A percentile compares a stretch with the other conserved stretches of the same genome.
Conservation (phyloP, 2,888 invertebrate genomes). For the Coleophora deauratella region DNA sequence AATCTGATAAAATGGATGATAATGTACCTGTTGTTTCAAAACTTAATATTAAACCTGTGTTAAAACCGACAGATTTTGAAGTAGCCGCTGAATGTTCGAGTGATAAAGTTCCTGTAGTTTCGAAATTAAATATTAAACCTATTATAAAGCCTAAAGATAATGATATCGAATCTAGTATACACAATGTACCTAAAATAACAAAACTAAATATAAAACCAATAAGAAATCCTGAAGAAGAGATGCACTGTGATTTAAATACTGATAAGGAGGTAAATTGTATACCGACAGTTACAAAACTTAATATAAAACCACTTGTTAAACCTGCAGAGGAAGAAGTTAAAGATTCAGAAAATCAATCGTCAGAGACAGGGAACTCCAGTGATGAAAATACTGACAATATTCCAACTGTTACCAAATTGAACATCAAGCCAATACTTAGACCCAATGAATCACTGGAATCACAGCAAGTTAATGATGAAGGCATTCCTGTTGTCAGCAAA, state of each 20-base stretch:
- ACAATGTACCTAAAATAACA: slow-evolving; percentile 66
- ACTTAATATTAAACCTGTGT: slow-evolving; percentile 62
- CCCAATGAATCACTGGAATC: slow-evolving; percentile 41
- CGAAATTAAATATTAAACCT: slow-evolving; percentile 74
- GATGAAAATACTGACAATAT: slow-evolving; percentile 62
- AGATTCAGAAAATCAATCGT: slow-evolving; percentile 61
- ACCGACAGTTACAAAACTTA: slow-evolving; percentile 68
- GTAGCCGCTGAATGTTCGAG: slow-evolving; percentile 43
- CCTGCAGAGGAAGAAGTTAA: slow-evolving; percentile 53
- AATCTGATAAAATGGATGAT: slow-evolving; percentile 25
- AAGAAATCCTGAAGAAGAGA: slow-evolving; percentile 60
- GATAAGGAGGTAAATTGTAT: slow-evolving; percentile 55
- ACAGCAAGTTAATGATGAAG: slow-evolving; percentile 32
- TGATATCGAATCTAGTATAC: slow-evolving; percentile 58
- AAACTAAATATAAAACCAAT: slow-evolving; percentile 73
- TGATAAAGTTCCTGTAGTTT: slow-evolving; percentile 66
- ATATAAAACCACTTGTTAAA: slow-evolving; percentile 73
- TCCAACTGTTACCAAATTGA: slow-evolving; percentile 69
- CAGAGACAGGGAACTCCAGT: slow-evolving; percentile 63
- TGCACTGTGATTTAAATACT: slow-evolving; percentile 60
- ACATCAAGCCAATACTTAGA: slow-evolving; percentile 72
- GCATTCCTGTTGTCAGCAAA: slow-evolving; percentile 56
- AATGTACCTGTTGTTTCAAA: slow-evolving; percentile 58
- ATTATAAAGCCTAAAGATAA: slow-evolving; percentile 63
- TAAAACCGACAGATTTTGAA: slow-evolving; percentile 51